Percentiles rank a stretch among this genome's conserved stretches.
These are phyloP conservation scores for Pimephales promelas DNA, from an alignment of 2,113 vertebrate species.

Conservation along the genomic window DNA sequence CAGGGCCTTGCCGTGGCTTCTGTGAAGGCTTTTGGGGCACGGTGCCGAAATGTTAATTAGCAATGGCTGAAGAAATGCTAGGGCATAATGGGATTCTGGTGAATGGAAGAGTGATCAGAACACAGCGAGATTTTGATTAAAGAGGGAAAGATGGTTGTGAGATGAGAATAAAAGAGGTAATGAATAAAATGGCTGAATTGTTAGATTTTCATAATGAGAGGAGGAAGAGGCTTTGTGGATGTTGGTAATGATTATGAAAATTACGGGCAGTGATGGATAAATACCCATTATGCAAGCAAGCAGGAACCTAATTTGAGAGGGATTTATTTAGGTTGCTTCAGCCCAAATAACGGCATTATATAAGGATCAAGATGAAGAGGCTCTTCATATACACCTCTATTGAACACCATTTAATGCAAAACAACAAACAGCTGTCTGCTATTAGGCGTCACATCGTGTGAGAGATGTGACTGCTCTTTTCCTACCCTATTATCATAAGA, in stretches of 20 bases:
- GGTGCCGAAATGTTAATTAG: slow-evolving; percentile 10
- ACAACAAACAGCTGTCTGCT: slow-evolving; percentile 34
- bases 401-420: slow-evolving; percentile 3
- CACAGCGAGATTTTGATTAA: slow-evolving; percentile 19
- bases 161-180: slow-evolving; percentile 6
- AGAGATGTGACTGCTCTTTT: slow-evolving; percentile 6
- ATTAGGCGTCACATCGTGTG: background rate
- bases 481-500: slow-evolving; percentile 11
- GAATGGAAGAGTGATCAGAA: slow-evolving; percentile 4
- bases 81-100: slow-evolving; percentile 7
- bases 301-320: background rate
- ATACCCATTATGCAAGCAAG: slow-evolving; percentile 34
- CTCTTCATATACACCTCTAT: background rate
- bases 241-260: slow-evolving; percentile 7
- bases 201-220: slow-evolving; percentile 21
- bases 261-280: slow-evolving; percentile 19
- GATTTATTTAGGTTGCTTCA: slow-evolving; percentile 6
- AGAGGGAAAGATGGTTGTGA: background rate
- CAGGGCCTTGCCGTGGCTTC: slow-evolving; percentile 35
- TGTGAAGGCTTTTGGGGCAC: slow-evolving; percentile 6
- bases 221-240: slow-evolving; percentile 37
- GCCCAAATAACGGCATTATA: slow-evolving; percentile 7
- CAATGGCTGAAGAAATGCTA: background rate
- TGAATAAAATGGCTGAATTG: slow-evolving; percentile 3
- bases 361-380: slow-evolving; percentile 5